Evolutionary conservation across 1,140 invertebrate genomes (phyloP).

Genomic region (Cecropterus lyciades): DNA sequence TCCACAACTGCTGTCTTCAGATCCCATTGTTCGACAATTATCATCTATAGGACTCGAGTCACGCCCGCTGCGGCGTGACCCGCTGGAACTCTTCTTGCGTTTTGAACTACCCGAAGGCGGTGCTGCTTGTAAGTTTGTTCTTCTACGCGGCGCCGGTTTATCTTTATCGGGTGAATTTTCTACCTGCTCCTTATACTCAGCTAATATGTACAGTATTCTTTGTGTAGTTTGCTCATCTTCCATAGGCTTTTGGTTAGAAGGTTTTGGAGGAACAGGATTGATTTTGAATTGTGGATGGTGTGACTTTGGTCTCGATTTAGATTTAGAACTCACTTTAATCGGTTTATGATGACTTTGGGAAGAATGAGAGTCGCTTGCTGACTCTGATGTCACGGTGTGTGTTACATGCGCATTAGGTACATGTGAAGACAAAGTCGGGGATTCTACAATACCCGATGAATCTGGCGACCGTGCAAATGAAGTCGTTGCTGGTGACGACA

Average conservation of each 20-base stretch:
- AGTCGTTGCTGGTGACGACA: constrained; percentile 58
- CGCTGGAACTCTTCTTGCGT: constrained; percentile 88
- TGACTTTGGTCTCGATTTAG: constrained; percentile 84
- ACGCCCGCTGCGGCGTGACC: constrained; percentile 76
- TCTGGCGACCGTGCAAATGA: constrained; percentile 70
- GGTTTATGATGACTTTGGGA: constrained; percentile 53
- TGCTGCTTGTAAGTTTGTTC: constrained; percentile 85
- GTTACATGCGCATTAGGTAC: constrained; percentile 51
- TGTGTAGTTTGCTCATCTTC: constrained; percentile 93
- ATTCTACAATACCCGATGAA: constrained; percentile 71
- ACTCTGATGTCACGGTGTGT: constrained; percentile 73
- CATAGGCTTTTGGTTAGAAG: constrained; percentile 89
- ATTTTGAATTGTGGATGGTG: constrained; percentile 86
- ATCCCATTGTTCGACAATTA: constrained; percentile 87
- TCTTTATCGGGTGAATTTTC: constrained; percentile 93
- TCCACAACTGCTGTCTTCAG: constrained; percentile 89
- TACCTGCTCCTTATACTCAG: constrained; percentile 92
- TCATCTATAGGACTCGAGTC: constrained; percentile 87
- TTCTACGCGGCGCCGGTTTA: constrained; percentile 90
- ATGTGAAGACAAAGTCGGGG: constrained; percentile 69
- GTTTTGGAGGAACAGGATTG: constrained; percentile 87
- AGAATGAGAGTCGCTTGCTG: constrained; percentile 71
- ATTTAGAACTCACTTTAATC: constrained; percentile 78
- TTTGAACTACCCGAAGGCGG: constrained; percentile 88
- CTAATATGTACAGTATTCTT: constrained; percentile 91